Conservation (phyloP, 2,888 invertebrate genomes). For the Slavum lentiscoides region DNA sequence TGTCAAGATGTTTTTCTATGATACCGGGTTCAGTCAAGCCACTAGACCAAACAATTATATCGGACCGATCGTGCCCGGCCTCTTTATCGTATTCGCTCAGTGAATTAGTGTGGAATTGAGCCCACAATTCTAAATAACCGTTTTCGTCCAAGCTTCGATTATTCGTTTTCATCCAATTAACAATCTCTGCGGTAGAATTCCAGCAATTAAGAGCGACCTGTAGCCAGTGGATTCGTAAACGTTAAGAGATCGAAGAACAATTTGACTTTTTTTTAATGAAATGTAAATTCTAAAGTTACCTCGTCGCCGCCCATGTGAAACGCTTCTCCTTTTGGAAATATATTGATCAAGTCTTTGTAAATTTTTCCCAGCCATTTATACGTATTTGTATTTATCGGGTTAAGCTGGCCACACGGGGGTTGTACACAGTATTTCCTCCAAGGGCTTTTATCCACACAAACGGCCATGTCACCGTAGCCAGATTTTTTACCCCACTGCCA, state of each 20-base stretch:
- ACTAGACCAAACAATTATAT: conserved; percentile 78
- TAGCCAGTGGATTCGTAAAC: conserved; percentile 42
- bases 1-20: conserved; percentile 62
- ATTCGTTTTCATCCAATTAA: conserved; percentile 66
- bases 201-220: conserved; percentile 74
- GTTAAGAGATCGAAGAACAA: background rate
- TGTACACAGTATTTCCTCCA: conserved; percentile 77
- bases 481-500: conserved; percentile 78
- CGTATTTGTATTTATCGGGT: conserved; percentile 74
- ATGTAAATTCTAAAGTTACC: conserved; percentile 52
- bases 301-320: conserved; percentile 83
- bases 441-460: conserved; percentile 69
- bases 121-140: conserved; percentile 75
- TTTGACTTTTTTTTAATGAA: background rate
- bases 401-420: conserved; percentile 84
- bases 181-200: conserved; percentile 74
- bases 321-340: conserved; percentile 65
- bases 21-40: conserved; percentile 71
- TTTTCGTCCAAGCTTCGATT: conserved; percentile 64
- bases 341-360: conserved; percentile 69
- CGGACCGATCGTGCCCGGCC: conserved; percentile 62
- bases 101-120: conserved; percentile 70
- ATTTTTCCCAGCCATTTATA: conserved; percentile 71
- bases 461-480: conserved; percentile 68
- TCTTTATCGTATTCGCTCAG: conserved; percentile 67